Percentiles rank a stretch among this genome's conserved stretches.
Conservation (phyloP, 1,140 invertebrate species). For the Monomorium pharaonis region DNA sequence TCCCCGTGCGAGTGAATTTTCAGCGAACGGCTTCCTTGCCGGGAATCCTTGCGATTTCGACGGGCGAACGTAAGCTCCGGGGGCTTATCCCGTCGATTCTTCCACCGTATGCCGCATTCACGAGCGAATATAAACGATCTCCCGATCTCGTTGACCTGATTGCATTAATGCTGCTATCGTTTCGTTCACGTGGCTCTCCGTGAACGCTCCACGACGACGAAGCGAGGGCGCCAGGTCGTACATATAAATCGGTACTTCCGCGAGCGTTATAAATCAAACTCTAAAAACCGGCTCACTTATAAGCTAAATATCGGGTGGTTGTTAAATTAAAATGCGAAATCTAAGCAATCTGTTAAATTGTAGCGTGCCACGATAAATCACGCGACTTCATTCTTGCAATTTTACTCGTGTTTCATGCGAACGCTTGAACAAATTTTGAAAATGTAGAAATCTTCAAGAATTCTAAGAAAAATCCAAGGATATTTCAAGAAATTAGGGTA, state of each 20-base stretch:
- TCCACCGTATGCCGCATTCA: constrained; percentile 20
- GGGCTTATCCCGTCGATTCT: constrained; percentile 46
- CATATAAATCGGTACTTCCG: constrained; percentile 6
- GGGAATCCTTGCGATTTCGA: constrained; percentile 23
- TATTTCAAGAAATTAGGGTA: neutral
- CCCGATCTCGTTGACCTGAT: constrained; percentile 42
- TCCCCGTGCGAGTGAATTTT: constrained; percentile 38
- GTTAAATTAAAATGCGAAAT: neutral
- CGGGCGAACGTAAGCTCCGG: constrained; percentile 6
- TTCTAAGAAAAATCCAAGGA: neutral
- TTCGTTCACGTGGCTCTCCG: neutral
- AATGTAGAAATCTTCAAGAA: neutral
- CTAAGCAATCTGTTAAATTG: neutral
- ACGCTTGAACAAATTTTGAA: neutral
- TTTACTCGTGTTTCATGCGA: too few species aligned
- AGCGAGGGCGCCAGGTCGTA: neutral
- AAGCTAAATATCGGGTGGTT: neutral
- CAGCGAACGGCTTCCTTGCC: neutral
- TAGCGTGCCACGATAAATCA: neutral
- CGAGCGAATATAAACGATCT: constrained; percentile 25
- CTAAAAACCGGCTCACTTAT: constrained; percentile 1
- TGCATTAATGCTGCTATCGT: constrained; percentile 36
- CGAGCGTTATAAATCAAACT: constrained; percentile 18
- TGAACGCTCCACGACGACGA: neutral
- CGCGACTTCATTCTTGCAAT: neutral